A percentile compares a stretch with the other conserved stretches of the same genome.
Conservation (phyloP, 37 sponge, comb jelly and placozoan genomes). For the Mnemiopsis leidyi region DNA sequence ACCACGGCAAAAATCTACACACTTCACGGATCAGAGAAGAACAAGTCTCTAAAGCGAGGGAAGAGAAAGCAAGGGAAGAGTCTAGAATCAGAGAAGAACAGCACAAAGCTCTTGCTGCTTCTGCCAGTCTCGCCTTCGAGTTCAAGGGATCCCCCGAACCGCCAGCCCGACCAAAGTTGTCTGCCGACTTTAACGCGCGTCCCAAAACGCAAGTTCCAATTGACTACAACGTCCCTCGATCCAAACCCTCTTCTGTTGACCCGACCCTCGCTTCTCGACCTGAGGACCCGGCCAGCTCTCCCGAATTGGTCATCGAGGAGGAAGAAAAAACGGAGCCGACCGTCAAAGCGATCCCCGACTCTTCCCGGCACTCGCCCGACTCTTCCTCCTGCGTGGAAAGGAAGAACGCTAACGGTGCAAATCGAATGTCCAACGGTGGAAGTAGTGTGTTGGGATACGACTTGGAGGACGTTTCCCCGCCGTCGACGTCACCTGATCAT, state of each 20-base stretch:
- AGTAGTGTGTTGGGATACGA: conserved; percentile 29
- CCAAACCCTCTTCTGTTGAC: neutral
- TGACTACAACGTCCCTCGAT: neutral
- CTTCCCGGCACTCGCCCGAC: conserved; percentile 56
- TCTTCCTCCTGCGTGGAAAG: neutral
- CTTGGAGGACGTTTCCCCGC: conserved; percentile 50
- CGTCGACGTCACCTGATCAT: conserved; percentile 19
- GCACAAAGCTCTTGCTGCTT: neutral
- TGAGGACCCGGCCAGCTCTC: conserved; percentile 44
- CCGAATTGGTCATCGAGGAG: conserved; percentile 52
- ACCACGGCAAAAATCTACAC: neutral
- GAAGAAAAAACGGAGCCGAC: conserved; percentile 9
- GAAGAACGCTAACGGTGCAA: neutral
- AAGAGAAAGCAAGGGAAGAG: conserved; percentile 2
- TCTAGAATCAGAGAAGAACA: neutral
- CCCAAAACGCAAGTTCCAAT: neutral
- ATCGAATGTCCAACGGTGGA: neutral
- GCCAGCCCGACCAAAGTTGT: neutral
- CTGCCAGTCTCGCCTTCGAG: conserved; percentile 28
- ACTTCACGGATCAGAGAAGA: conserved; percentile 19
- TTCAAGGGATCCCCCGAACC: conserved; percentile 39
- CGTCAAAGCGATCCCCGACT: conserved; percentile 64
- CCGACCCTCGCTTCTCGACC: neutral
- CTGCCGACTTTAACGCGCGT: neutral
- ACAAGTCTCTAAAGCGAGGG: neutral